Percentiles rank a stretch among this genome's conserved stretches.
Evolutionary conservation across 2,797 vertebrate species (phyloP).

Genomic region (Epinephelus awoara): DNA sequence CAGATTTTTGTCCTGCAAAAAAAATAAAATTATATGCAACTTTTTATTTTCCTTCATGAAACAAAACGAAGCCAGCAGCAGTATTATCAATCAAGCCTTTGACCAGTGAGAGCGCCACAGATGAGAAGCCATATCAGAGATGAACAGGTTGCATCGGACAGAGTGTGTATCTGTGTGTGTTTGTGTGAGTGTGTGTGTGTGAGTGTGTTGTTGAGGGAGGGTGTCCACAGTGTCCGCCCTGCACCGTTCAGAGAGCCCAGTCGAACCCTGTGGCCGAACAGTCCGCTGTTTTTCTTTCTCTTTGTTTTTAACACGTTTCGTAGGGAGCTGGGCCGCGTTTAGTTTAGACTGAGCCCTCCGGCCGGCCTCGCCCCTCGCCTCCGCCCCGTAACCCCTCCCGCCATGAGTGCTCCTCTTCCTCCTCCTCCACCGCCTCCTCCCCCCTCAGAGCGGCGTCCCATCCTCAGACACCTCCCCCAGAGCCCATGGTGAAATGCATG

Average conservation of each 20-base stretch:
- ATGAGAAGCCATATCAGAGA: conserved; percentile 80
- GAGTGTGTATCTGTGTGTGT: not conserved
- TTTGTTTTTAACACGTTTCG: conserved; percentile 54
- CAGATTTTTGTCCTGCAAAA: conserved; percentile 52
- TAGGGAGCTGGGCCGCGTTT: conserved; percentile 68
- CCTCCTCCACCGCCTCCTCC: not conserved
- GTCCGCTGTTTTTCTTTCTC: conserved; percentile 48
- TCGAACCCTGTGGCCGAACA: conserved; percentile 56
- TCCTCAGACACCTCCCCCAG: conserved; percentile 80
- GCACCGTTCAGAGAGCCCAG: conserved; percentile 52
- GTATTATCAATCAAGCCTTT: conserved; percentile 69
- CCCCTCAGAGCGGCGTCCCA: conserved; percentile 55
- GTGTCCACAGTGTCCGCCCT: conserved; percentile 43
- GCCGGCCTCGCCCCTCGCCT: conserved; percentile 46
- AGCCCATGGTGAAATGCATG: conserved; percentile 92
- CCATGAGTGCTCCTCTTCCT: conserved; percentile 27
- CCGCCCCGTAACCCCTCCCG: conserved; percentile 26
- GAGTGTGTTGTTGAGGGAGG: not conserved
- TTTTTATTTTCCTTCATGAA: conserved; percentile 43
- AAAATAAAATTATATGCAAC: conserved; percentile 58
- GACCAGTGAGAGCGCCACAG: conserved; percentile 64
- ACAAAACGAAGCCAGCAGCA: conserved; percentile 78
- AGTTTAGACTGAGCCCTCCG: conserved; percentile 63
- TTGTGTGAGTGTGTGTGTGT: not conserved
- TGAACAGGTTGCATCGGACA: conserved; percentile 53